phyloP scores from a whole-genome alignment of 2,113 vertebrate genomes.

The Oncorhynchus kisutch region DNA sequence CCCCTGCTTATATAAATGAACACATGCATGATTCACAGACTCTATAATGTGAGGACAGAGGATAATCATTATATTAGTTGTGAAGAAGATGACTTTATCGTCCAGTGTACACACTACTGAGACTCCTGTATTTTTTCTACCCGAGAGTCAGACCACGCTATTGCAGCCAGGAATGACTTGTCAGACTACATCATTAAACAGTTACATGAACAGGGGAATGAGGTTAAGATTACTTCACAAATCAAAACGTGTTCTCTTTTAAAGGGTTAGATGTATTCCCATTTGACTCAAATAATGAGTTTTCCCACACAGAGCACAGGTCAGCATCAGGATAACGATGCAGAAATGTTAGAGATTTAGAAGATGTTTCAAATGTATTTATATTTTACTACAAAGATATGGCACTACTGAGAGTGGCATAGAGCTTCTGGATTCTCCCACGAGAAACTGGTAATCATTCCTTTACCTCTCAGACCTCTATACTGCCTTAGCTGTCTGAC shows the following conservation, averaged over 20 bases:
- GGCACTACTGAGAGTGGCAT: too few relatives aligned
- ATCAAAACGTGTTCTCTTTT: background rate
- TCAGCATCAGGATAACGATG: too few relatives aligned
- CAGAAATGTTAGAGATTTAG: background rate
- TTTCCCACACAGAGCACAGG: too few relatives aligned
- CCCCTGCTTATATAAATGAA: conserved; percentile 6
- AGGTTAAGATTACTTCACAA: conserved; percentile 12
- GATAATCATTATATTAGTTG: background rate
- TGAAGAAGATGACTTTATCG: too few relatives aligned
- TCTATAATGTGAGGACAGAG: background rate
- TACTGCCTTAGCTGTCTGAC: too few relatives aligned
- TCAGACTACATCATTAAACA: conserved; percentile 28
- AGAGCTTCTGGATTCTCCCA: too few relatives aligned
- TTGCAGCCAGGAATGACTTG: conserved; percentile 30
- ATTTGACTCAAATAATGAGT: too few relatives aligned
- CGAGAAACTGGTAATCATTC: too few relatives aligned
- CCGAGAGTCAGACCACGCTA: background rate
- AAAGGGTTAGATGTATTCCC: too few relatives aligned
- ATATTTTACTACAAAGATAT: background rate
- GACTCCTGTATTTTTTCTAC: too few relatives aligned
- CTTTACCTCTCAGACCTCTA: too few relatives aligned
- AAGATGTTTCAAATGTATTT: background rate
- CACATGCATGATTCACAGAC: background rate
- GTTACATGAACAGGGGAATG: conserved; percentile 3
- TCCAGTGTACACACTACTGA: too few relatives aligned